Evolutionary conservation across 2,888 invertebrate species (phyloP).

Genomic region (Dynastes grantii): DNA sequence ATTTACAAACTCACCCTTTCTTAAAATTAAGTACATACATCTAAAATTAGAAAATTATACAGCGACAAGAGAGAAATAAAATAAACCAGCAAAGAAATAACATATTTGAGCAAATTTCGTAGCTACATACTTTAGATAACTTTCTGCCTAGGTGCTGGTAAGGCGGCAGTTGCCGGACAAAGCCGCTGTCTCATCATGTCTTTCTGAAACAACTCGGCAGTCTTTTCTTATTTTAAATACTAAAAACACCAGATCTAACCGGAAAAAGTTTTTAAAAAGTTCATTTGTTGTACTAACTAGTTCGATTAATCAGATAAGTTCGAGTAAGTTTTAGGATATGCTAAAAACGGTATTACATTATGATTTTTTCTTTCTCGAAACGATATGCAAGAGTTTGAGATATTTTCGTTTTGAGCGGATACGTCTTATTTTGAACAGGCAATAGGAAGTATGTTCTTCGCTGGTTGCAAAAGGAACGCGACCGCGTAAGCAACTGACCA

Average conservation of each 20-base stretch:
- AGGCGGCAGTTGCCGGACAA: not conserved
- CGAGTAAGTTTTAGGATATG: too few species aligned
- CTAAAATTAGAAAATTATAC: not conserved
- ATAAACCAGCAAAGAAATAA: not conserved
- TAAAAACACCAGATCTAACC: not conserved
- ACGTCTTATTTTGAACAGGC: not conserved
- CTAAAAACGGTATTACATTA: too few species aligned
- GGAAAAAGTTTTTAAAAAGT: not conserved
- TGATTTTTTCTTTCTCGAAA: too few species aligned
- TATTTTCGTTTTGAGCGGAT: not conserved
- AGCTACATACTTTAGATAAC: not conserved
- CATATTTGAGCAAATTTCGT: not conserved
- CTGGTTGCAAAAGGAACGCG: conserved; percentile 1
- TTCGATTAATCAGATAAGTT: not conserved
- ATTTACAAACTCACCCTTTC: conserved; percentile 13
- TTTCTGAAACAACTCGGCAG: not conserved
- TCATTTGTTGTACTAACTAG: too few species aligned
- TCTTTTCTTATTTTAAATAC: not conserved
- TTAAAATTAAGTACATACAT: not conserved
- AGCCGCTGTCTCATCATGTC: not conserved
- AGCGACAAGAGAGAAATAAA: not conserved
- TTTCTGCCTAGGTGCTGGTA: not conserved
- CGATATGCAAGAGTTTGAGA: not conserved
- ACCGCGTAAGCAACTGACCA: conserved; percentile 21
- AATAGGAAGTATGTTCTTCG: too few species aligned